Evolutionary conservation across 2,888 invertebrate genomes (phyloP), one percentile per base, ranked within the genome.

Genomic region (Drosophila nr. medialis): DNA sequence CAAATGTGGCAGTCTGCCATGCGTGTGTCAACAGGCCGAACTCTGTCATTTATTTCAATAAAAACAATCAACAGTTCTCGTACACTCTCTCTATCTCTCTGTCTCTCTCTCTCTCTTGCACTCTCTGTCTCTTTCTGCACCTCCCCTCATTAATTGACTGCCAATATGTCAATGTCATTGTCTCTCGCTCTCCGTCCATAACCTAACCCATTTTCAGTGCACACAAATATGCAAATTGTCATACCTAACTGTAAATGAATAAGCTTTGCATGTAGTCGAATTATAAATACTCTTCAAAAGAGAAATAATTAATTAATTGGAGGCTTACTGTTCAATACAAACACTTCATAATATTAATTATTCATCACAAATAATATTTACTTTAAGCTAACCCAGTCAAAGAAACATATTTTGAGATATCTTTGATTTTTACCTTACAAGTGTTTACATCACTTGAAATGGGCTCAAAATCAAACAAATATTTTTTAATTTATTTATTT

Each of bases 101-200:
- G 4, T 27, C 36, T 56, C 60, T 29, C 69, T 54, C 63, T 63
- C 64, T 65, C 61, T 59, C 38, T 42, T 15, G 4, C 45, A 15
- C 21, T 59, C 24, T 29, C 13, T 29, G 3, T 58, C 27, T 21
- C 15, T n/a, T 48, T 32, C 40, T 38, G 36, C 55, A 40, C 10
- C 42, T 64, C 71, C 59, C 55, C 87, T 82, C 80, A 82, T 84
- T 84, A 78, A 84, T 84, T 75, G 83, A 36, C 64, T 64, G 72
- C 67, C 81, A 80, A 85, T 90, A 84, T 86, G 90, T 86, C 88
- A 90, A 90, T 83, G 90, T 87, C 85, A 81, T 50, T 70, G 74
- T 63, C 66, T 68, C 53, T 60, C 36, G 64, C 68, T 60, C 63
- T 53, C 30, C 32, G 30, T 60, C 61, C 68, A 75, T 75, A 83